These are phyloP conservation scores for Melanotaenia maccullochi DNA, from an alignment of 2,797 vertebrate genomes.

Conservation along the genomic window DNA sequence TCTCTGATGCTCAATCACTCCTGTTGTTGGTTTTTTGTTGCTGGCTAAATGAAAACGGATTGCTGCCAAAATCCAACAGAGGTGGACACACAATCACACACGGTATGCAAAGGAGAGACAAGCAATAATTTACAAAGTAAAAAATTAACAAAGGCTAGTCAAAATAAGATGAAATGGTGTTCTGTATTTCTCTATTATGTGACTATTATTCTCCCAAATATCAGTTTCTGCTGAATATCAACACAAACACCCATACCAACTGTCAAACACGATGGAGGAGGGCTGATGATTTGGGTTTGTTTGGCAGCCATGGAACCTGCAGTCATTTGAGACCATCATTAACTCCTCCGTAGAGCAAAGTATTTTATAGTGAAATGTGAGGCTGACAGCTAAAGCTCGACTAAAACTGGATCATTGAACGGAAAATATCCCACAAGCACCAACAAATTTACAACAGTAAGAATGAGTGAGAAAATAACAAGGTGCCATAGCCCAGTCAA, in stretches of 20 bases:
- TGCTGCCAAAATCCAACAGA: slow-evolving; percentile 59
- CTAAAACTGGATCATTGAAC: too few species aligned
- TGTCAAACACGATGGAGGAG: not conserved
- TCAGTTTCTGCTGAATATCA: not conserved
- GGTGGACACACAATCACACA: slow-evolving; percentile 4
- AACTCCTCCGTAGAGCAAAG: too few species aligned
- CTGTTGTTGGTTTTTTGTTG: slow-evolving; percentile 74
- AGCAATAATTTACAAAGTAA: too few species aligned
- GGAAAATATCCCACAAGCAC: too few species aligned
- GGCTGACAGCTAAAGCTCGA: too few species aligned
- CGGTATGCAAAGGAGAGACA: too few species aligned
- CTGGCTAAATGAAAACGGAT: slow-evolving; percentile 70
- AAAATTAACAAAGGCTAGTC: too few species aligned
- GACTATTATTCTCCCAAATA: not conserved
- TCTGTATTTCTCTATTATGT: not conserved
- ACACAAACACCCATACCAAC: not conserved
- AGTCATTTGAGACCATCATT: not conserved
- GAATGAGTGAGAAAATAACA: not conserved
- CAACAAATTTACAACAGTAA: too few species aligned
- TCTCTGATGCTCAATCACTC: slow-evolving; percentile 8
- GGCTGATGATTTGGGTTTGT: not conserved
- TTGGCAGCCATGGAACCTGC: not conserved
- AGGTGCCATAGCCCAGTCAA: too few species aligned
- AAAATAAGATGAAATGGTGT: not conserved
- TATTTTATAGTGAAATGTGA: too few species aligned